Evolutionary conservation across 2,797 vertebrate genomes (phyloP).

Genomic region (Rhinichthys osculus): DNA sequence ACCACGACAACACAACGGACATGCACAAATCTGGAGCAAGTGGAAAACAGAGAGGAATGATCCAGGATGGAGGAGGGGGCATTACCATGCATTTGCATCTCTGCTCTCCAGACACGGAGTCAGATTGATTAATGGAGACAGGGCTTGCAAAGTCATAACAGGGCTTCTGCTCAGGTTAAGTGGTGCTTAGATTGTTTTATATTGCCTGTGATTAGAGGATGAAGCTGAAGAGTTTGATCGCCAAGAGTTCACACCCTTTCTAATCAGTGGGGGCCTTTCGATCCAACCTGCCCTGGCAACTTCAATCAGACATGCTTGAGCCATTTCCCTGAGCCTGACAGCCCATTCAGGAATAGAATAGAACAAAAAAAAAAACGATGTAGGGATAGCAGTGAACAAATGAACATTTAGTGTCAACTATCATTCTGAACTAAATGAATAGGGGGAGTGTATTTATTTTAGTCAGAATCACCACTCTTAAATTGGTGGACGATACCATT

Average conservation of each 20-base stretch:
- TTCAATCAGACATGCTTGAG: slow-evolving; percentile 75
- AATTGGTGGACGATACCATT: slow-evolving; percentile 31
- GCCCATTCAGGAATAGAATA: slow-evolving; percentile 61
- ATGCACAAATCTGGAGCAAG: neutral
- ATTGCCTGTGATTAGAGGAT: slow-evolving; percentile 80
- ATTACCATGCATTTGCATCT: slow-evolving; percentile 78
- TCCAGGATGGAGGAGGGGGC: slow-evolving; percentile 70
- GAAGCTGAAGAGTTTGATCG: slow-evolving; percentile 78
- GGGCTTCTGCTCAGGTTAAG: slow-evolving; percentile 80
- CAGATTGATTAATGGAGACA: slow-evolving; percentile 87
- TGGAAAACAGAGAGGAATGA: slow-evolving; percentile 6
- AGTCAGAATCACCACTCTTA: slow-evolving; percentile 50
- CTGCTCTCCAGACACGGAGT: slow-evolving; percentile 71
- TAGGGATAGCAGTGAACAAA: slow-evolving; percentile 32
- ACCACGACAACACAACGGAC: slow-evolving; percentile 15
- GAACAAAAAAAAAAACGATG: slow-evolving; percentile 10
- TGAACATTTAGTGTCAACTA: slow-evolving; percentile 51
- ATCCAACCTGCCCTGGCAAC: slow-evolving; percentile 77
- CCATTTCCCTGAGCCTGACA: slow-evolving; percentile 62
- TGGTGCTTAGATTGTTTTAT: slow-evolving; percentile 86
- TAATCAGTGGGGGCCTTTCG: slow-evolving; percentile 76
- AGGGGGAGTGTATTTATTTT: slow-evolving; percentile 54
- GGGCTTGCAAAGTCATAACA: slow-evolving; percentile 82
- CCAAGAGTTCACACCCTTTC: slow-evolving; percentile 72
- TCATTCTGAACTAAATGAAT: slow-evolving; percentile 45